These are phyloP conservation scores for Rutilus rutilus DNA, from an alignment of 2,113 vertebrate species.

Conservation along the genomic window DNA sequence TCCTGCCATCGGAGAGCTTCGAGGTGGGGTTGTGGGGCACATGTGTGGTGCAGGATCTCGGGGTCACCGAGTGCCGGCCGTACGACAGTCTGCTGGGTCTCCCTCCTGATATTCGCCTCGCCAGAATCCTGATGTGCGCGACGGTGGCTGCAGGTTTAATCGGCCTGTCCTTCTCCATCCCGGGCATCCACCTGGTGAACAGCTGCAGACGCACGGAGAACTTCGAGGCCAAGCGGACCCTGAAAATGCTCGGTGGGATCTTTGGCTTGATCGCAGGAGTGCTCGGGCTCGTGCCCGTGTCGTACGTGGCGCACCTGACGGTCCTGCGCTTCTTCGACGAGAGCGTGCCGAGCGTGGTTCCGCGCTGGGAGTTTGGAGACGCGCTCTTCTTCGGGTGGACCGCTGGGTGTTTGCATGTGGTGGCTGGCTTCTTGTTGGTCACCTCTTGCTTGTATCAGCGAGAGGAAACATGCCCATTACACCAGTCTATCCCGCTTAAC, in stretches of 20 bases:
- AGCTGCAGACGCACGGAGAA: slow-evolving; percentile 53
- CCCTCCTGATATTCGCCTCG: slow-evolving; percentile 56
- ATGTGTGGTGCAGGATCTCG: slow-evolving; percentile 56
- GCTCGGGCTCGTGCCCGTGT: slow-evolving; percentile 60
- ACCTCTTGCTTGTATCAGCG: slow-evolving; percentile 58
- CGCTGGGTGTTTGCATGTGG: slow-evolving; percentile 56
- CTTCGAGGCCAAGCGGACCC: slow-evolving; percentile 52
- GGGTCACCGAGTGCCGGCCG: slow-evolving; percentile 53
- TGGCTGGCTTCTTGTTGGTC: slow-evolving; percentile 62
- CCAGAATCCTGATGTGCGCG: slow-evolving; percentile 50
- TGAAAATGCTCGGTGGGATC: slow-evolving; percentile 42
- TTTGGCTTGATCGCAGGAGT: slow-evolving; percentile 54
- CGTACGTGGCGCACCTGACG: slow-evolving; percentile 54
- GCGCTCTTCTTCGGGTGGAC: slow-evolving; percentile 65
- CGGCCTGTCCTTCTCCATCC: slow-evolving; percentile 52
- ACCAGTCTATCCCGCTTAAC: background rate
- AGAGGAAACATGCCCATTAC: background rate
- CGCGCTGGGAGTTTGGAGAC: slow-evolving; percentile 62
- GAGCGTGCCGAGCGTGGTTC: slow-evolving; percentile 49
- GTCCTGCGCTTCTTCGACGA: slow-evolving; percentile 59
- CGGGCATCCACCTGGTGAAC: slow-evolving; percentile 57
- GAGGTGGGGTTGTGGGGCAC: slow-evolving; percentile 65
- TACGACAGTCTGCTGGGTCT: slow-evolving; percentile 54
- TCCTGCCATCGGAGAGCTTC: slow-evolving; percentile 62
- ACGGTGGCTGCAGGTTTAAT: slow-evolving; percentile 42